phyloP scores from a whole-genome alignment of 2,797 vertebrate species.

The Champsocephalus gunnari region DNA sequence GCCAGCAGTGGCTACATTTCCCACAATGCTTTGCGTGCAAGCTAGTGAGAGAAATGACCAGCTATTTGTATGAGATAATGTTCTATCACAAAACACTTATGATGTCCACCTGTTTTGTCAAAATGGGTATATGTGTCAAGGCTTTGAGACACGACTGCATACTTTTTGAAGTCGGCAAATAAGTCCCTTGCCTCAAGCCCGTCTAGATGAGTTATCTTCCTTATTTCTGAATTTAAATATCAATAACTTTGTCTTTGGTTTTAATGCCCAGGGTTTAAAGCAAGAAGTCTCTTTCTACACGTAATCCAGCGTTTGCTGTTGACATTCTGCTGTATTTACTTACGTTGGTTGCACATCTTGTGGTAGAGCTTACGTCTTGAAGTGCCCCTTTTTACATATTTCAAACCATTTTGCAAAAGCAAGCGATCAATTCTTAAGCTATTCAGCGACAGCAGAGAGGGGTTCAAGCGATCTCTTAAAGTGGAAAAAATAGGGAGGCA shows the following conservation, averaged over 20 bases:
- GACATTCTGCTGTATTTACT: slow-evolving; percentile 36
- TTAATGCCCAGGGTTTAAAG: slow-evolving; percentile 10
- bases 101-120: neutral
- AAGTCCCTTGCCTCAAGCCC: neutral
- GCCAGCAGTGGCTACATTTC: too few species aligned
- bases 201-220: neutral
- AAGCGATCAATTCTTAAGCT: slow-evolving; percentile 57
- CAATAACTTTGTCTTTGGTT: too few species aligned
- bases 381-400: slow-evolving; percentile 45
- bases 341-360: slow-evolving; percentile 38
- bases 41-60: neutral
- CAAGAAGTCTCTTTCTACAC: slow-evolving; percentile 11
- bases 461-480: slow-evolving; percentile 57
- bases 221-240: too few species aligned
- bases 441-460: slow-evolving; percentile 59
- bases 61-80: neutral
- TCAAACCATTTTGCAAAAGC: slow-evolving; percentile 52
- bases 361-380: slow-evolving; percentile 40
- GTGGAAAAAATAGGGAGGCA: slow-evolving; percentile 66
- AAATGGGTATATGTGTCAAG: neutral
- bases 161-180: too few species aligned
- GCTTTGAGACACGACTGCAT: neutral
- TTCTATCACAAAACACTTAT: neutral
- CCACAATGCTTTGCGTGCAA: too few species aligned
- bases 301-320: slow-evolving; percentile 5